Conservation (phyloP, 2,888 invertebrate species). For the Catocala fraxini region DNA sequence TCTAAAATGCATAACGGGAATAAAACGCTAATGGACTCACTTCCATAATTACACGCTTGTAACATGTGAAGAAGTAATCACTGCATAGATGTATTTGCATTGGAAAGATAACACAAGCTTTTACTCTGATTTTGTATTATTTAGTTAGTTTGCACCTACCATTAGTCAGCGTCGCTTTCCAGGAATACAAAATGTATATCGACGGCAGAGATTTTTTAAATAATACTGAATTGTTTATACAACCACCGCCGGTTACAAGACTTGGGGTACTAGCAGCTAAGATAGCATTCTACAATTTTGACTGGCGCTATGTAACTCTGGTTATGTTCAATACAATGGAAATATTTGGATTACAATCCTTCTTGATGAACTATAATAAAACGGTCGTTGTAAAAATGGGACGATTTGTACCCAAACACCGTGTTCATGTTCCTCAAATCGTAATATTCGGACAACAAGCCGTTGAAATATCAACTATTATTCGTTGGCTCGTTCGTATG, state of each 20-base stretch:
- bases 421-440: slow-evolving; percentile 54
- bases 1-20: slow-evolving; percentile 39
- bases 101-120: slow-evolving; percentile 15
- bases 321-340: slow-evolving; percentile 58
- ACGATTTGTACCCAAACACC: slow-evolving; percentile 45
- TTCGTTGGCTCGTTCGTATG: slow-evolving; percentile 54
- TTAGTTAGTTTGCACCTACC: slow-evolving; percentile 1
- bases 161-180: background rate
- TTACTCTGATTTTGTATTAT: slow-evolving; percentile 17
- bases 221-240: slow-evolving; percentile 38
- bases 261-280: slow-evolving; percentile 65
- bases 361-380: slow-evolving; percentile 59
- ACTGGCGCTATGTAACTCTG: slow-evolving; percentile 68
- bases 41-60: slow-evolving; percentile 14
- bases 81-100: slow-evolving; percentile 13
- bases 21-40: slow-evolving; percentile 27
- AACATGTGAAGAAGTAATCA: slow-evolving; percentile 35
- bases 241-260: slow-evolving; percentile 43
- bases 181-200: slow-evolving; percentile 27
- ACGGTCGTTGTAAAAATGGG: slow-evolving; percentile 58
- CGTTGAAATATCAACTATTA: slow-evolving; percentile 53
- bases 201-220: slow-evolving; percentile 16
- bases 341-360: slow-evolving; percentile 55
- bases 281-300: slow-evolving; percentile 68
- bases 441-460: slow-evolving; percentile 63